These are phyloP conservation scores for Atethmia centrago DNA, from an alignment of 2,888 invertebrate genomes.

Conservation along the genomic window DNA sequence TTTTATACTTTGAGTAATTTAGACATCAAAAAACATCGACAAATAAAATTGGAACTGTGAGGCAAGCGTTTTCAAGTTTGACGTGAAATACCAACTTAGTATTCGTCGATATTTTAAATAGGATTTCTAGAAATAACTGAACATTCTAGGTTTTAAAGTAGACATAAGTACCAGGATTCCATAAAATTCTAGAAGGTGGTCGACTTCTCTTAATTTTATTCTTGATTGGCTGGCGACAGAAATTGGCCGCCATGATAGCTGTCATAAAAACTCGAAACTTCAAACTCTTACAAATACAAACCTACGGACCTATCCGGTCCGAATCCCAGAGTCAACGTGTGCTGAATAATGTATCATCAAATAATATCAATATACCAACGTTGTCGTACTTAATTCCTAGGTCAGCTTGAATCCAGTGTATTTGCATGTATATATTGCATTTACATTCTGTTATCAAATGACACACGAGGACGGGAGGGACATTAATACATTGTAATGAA, in stretches of 20 bases:
- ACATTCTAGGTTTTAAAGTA: background rate
- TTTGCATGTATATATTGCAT: constrained; percentile 34
- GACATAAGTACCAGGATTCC: constrained; percentile 2
- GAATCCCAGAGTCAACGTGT: constrained; percentile 36
- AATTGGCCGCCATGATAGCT: constrained; percentile 2
- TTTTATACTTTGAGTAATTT: background rate
- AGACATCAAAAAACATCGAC: too few relatives aligned
- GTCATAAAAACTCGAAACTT: background rate
- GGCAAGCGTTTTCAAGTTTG: background rate
- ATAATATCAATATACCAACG: constrained; percentile 35
- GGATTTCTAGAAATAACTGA: background rate
- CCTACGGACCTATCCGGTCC: too few relatives aligned
- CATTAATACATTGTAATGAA: constrained; percentile 47
- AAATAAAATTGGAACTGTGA: too few relatives aligned
- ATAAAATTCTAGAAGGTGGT: background rate
- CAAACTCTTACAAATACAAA: too few relatives aligned
- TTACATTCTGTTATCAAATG: constrained; percentile 11
- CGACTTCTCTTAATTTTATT: too few relatives aligned
- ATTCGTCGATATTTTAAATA: background rate
- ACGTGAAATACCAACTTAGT: background rate
- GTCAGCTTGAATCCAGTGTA: constrained; percentile 38
- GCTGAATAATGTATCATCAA: constrained; percentile 45
- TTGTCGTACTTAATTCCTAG: constrained; percentile 41
- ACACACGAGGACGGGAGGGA: constrained; percentile 24
- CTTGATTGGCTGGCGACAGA: background rate